Percentiles rank a stretch among this genome's conserved stretches.
These are phyloP conservation scores for Aplysia californica DNA, from an alignment of 1,140 invertebrate genomes.

Conservation along the genomic window DNA sequence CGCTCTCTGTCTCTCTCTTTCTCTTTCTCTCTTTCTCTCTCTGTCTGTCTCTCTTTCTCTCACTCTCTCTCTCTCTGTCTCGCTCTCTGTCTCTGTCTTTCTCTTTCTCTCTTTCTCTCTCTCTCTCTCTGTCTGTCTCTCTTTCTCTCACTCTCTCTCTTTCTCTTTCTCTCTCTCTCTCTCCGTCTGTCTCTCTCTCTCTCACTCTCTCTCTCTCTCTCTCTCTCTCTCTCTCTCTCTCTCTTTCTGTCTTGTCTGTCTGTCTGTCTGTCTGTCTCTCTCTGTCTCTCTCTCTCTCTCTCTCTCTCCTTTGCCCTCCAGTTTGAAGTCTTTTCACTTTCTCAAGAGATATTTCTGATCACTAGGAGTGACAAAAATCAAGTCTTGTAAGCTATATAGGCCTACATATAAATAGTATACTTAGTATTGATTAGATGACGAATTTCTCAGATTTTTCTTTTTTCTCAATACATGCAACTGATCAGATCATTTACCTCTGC, in stretches of 20 bases:
- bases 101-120: not conserved
- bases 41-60: not conserved
- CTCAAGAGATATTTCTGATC: no score
- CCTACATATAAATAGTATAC: no score
- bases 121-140: not conserved
- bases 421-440: no score
- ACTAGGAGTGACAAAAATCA: no score
- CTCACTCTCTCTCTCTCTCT: not conserved
- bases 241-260: not conserved
- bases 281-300: not conserved
- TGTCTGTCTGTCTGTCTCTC: constrained; percentile 4
- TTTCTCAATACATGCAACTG: no score
- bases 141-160: not conserved
- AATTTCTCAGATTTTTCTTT: no score
- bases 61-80: not conserved
- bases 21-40: not conserved
- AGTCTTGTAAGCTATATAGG: no score
- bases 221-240: not conserved
- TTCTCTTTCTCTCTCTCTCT: not conserved
- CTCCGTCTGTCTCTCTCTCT: not conserved
- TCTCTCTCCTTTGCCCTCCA: not conserved
- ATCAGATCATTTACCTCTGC: no score
- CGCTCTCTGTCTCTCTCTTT: not conserved
- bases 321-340: no score
- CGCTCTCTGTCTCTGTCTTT: not conserved